Base-by-base conservation (phyloP, 2,888 invertebrate species). In the Plebejus argus region DNA sequence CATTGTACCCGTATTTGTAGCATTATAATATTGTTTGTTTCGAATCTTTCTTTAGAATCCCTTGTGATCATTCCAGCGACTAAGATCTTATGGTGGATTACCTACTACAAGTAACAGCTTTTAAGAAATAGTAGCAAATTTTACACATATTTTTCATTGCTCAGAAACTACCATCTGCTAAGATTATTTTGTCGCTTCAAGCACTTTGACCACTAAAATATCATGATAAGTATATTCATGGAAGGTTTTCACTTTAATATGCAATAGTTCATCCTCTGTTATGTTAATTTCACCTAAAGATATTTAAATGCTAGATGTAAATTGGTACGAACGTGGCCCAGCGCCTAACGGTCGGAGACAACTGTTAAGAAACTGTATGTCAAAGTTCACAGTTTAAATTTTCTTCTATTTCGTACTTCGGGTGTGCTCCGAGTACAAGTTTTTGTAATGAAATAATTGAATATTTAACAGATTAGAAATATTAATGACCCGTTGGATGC, bases 351-450 rank as follows among this genome's bases (percentile, higher is more conserved):
- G 78, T 77, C 78, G 79, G 82, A 79, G 82, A 82, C 81, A 82
- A 78, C 82, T 81, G 82, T 82, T 81, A 79, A 78, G 80, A 82
- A 84, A 84, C 80, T 82, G 82, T 77, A 80, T 81, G 83, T 81
- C 83, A 86, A 86, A 87, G 88, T 84, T 86, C 87, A 87, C 72
- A 85, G 84, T 83, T 86, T 82, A 84, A 76, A 78, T 77, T 81
- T 81, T 78, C 79, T 81, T 81, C 75, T 78, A 49, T 53, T 74
- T 74, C 74, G 53, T 23, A 74, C 53, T 53, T 49, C 49, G 74
- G 66, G 15, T 15, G 66, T 12, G 28, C 66, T 33, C 15, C 15
- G 18, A 33, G 28, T 74, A 74, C 74, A 53, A 28, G 53, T 74
- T 74, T 74, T 74, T 74, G 74, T 53, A 74, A 72, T 23, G 39